Percentiles rank a stretch among this genome's conserved stretches.
Conservation (phyloP, 2,888 invertebrate species). For the Trichopoda pennipes region DNA sequence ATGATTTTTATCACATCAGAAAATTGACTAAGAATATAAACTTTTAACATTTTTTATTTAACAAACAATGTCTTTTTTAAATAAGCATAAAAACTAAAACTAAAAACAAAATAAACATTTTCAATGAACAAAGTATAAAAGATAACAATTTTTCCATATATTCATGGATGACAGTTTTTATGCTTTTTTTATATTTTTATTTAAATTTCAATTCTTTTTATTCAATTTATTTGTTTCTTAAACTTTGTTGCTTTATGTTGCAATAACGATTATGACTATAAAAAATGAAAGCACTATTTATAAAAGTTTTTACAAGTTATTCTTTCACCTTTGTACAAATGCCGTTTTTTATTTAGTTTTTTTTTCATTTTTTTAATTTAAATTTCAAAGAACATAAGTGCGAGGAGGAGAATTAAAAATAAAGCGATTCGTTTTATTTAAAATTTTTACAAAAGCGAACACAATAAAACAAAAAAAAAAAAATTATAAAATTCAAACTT, state of each 20-base stretch:
- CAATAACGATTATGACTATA: constrained; percentile 42
- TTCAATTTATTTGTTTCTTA: neutral
- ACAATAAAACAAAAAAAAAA: neutral
- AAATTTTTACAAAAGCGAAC: constrained; percentile 27
- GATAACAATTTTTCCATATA: constrained; percentile 23
- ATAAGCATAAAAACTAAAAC: neutral
- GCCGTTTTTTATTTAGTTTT: neutral
- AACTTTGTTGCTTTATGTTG: constrained; percentile 31
- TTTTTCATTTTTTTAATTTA: neutral
- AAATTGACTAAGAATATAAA: constrained; percentile 33
- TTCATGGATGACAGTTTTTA: constrained; percentile 10
- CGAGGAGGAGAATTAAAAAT: neutral
- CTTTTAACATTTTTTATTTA: constrained; percentile 34
- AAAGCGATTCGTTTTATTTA: constrained; percentile 8
- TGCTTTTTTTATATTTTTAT: neutral
- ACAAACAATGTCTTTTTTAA: constrained; percentile 11
- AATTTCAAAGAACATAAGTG: constrained; percentile 16
- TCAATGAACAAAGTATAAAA: neutral
- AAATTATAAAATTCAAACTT: constrained; percentile 11
- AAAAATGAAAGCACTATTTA: constrained; percentile 46
- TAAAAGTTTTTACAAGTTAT: constrained; percentile 53
- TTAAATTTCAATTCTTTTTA: neutral
- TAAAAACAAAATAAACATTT: neutral
- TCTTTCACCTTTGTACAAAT: constrained; percentile 27
- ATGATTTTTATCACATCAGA: constrained; percentile 31